phyloP scores from a whole-genome alignment of 35 echinoderm and acorn worm genomes.

The Diadema setosum region DNA sequence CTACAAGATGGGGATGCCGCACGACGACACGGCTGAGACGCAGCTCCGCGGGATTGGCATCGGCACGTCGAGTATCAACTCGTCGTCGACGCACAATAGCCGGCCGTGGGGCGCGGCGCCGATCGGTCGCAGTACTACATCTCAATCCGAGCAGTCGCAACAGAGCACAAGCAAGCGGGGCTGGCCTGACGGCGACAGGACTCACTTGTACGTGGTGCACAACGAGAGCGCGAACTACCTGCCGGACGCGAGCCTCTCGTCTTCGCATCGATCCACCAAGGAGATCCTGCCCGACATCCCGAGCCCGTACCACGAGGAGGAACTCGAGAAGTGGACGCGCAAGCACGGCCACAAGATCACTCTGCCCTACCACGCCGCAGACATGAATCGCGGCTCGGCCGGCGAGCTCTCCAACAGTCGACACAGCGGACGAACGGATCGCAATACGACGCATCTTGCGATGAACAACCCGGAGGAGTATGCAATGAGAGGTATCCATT shows the following conservation, averaged over 20 bases:
- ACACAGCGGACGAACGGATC: constrained; percentile 66
- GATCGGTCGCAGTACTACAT: constrained; percentile 67
- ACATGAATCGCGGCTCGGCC: constrained; percentile 25
- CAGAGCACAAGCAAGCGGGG: constrained; percentile 65
- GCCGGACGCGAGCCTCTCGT: constrained; percentile 63
- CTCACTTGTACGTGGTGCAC: constrained; percentile 68
- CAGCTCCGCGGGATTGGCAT: background rate
- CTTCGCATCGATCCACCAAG: constrained; percentile 50
- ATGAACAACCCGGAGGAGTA: constrained; percentile 64
- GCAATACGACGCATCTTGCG: constrained; percentile 70
- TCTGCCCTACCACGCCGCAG: constrained; percentile 45
- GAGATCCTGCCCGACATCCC: constrained; percentile 23
- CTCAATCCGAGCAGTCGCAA: constrained; percentile 68
- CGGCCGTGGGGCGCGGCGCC: constrained; percentile 51
- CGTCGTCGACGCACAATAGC: constrained; percentile 45
- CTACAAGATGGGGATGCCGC: background rate
- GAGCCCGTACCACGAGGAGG: constrained; percentile 68
- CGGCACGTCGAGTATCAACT: constrained; percentile 47
- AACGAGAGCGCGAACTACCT: constrained; percentile 56
- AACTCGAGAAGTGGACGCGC: background rate
- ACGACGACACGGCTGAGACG: constrained; percentile 1
- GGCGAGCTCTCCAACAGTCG: constrained; percentile 16
- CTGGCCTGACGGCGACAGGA: constrained; percentile 65
- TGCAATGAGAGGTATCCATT: constrained; percentile 56
- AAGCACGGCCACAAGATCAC: background rate